A percentile compares a stretch with the other conserved stretches of the same genome.
Conservation (phyloP, 2,113 vertebrate genomes). For the cattle (Bos taurus) region DNA sequence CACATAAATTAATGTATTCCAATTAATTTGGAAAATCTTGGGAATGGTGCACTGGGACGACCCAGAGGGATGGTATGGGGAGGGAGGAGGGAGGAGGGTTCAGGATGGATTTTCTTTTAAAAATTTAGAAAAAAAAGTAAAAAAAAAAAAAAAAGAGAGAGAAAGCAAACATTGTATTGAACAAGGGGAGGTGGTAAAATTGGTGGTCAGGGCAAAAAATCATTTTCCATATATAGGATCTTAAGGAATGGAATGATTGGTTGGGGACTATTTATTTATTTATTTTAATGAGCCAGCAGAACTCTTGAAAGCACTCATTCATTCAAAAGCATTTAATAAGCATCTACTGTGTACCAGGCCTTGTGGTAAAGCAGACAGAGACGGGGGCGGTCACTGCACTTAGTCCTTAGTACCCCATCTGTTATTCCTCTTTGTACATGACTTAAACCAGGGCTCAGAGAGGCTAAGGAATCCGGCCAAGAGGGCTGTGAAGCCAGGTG, state of each 20-base stretch:
- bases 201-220: background rate
- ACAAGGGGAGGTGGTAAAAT: background rate
- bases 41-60: no score
- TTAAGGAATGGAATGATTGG: background rate
- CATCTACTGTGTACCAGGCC: background rate
- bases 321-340: background rate
- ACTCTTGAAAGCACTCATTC: background rate
- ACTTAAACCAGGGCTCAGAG: background rate
- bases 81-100: no score
- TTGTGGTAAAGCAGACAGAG: background rate
- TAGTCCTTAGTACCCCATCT: background rate
- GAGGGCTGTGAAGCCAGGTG: background rate
- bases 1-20: background rate
- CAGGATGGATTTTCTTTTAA: no score
- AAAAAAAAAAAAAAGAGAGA: background rate
- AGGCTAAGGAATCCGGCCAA: background rate
- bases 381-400: no score
- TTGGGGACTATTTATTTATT: background rate
- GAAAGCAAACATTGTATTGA: background rate
- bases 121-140: no score
- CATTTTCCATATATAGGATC: background rate
- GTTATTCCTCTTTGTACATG: background rate
- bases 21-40: background rate
- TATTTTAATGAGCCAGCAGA: background rate
- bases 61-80: no score